phyloP scores from a whole-genome alignment of 2,797 vertebrate genomes.

The Sus cebifrons region DNA sequence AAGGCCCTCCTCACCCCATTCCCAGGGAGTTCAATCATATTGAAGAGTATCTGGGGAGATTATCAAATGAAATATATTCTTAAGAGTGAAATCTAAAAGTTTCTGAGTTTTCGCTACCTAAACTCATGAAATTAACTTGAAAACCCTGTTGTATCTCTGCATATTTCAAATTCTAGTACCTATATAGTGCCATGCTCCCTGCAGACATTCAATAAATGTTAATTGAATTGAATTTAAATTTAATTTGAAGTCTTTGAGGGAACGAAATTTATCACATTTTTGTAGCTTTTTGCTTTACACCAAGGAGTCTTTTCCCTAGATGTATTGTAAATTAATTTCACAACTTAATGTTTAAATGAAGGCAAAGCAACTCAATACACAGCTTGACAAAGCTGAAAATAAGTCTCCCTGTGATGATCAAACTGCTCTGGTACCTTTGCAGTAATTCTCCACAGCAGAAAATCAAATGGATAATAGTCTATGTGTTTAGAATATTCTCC shows the following conservation, averaged over 20 bases:
- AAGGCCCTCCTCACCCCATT: conserved; percentile 3
- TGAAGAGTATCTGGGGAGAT: conserved; percentile 54
- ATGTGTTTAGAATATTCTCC: conserved; percentile 44
- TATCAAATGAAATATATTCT: conserved; percentile 62
- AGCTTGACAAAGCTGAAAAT: conserved; percentile 74
- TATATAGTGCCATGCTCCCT: conserved; percentile 53
- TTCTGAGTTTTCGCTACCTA: conserved; percentile 64
- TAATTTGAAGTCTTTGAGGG: conserved; percentile 69
- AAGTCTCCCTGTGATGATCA: conserved; percentile 67
- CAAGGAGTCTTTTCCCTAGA: conserved; percentile 72
- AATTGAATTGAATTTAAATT: conserved; percentile 78
- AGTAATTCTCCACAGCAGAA: conserved; percentile 65
- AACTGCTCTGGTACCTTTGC: conserved; percentile 54
- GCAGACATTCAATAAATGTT: conserved; percentile 73
- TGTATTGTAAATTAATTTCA: conserved; percentile 82
- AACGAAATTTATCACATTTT: conserved; percentile 65
- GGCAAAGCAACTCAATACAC: conserved; percentile 67
- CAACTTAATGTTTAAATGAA: conserved; percentile 78
- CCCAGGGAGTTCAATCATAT: conserved; percentile 45
- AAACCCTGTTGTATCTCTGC: conserved; percentile 63
- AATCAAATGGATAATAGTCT: conserved; percentile 65
- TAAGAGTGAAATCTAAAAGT: conserved; percentile 49
- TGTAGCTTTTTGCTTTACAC: conserved; percentile 74
- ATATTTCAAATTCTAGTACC: conserved; percentile 72
- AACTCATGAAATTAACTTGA: conserved; percentile 69